Base-by-base conservation (phyloP, 2,797 vertebrate species). In the Astyanax mexicanus region DNA sequence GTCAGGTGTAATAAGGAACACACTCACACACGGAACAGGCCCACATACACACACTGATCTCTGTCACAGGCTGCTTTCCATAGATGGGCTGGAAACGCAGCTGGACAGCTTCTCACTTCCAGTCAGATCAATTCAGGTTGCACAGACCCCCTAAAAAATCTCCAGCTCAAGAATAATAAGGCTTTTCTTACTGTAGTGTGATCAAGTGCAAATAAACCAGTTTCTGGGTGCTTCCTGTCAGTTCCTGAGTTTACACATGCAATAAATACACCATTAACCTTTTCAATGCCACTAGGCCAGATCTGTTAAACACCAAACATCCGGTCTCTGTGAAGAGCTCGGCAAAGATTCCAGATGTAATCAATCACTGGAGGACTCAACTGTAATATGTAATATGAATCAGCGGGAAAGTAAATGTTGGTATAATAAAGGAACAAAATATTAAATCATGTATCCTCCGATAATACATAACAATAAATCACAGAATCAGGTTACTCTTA, bases 81-180 rank as follows among this genome's bases (percentile, higher is more conserved):
- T 84, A 84, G 70, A 84, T 81, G 82, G 82, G 25, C 52, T 83
- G 82, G 82, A 84, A 84, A 84, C 52, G 57, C 54, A 79, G 66
- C 21, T 65, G 45, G 54, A n/a, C 10, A n/a, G 40, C 37, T 64
- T 58, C 52, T 49, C 60, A 62, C 75, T 27, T 65, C 62, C 44
- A 72, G 58, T 72, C 62, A 69, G 38, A 74, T 69, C 71, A 61
- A 72, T 60, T 61, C 57, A 77, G 32, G 42, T 73, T 37, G 42
- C 62, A 66, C 71, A 64, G 62, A 40, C 51, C 61, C 68, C 54
- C 25, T 11, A 65, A 64, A 77, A 74, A 42, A 55, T 40, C 54
- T 29, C 12, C 32, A 66, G 51, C 57, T 74, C n/a, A 8, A 40
- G 11, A 45, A 47, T 23, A 38, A n/a, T n/a, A n/a, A 23, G 40